phyloP scores from a whole-genome alignment of 2,888 invertebrate species.

The Drosophila meridionalis region DNA sequence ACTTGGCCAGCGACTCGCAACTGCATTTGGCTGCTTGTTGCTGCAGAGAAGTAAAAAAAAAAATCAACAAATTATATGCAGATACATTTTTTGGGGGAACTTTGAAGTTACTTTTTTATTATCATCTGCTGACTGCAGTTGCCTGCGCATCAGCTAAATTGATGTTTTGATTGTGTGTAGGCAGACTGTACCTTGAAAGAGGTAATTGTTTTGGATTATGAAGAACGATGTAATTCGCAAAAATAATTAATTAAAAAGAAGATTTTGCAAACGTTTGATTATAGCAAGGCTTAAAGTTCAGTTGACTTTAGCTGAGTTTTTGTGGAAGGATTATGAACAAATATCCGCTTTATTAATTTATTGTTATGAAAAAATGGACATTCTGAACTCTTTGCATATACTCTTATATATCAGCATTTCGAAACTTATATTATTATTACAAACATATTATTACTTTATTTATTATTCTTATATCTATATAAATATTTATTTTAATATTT shows the following conservation, averaged over 20 bases:
- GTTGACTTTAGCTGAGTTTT: too few species aligned
- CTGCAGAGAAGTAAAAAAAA: neutral
- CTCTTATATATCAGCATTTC: neutral
- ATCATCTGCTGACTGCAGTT: neutral
- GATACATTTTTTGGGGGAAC: neutral
- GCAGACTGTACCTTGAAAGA: slow-evolving; percentile 3
- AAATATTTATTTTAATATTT: too few species aligned
- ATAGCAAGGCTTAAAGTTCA: neutral
- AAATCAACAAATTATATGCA: slow-evolving; percentile 2
- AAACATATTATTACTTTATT: neutral
- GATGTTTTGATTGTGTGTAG: neutral
- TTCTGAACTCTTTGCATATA: neutral
- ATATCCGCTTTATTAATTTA: neutral
- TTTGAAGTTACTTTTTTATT: neutral
- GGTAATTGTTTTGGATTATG: neutral
- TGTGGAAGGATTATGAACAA: neutral
- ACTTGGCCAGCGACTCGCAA: slow-evolving; percentile 21
- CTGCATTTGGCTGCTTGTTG: slow-evolving; percentile 5
- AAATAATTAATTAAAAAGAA: neutral
- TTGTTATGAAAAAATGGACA: neutral
- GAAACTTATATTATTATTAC: neutral
- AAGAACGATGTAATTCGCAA: neutral
- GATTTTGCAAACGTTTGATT: neutral
- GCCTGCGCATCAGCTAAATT: neutral
- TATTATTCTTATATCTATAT: too few species aligned